phyloP scores from a whole-genome alignment of 2,113 vertebrate genomes.

The Pongo pygmaeus region DNA sequence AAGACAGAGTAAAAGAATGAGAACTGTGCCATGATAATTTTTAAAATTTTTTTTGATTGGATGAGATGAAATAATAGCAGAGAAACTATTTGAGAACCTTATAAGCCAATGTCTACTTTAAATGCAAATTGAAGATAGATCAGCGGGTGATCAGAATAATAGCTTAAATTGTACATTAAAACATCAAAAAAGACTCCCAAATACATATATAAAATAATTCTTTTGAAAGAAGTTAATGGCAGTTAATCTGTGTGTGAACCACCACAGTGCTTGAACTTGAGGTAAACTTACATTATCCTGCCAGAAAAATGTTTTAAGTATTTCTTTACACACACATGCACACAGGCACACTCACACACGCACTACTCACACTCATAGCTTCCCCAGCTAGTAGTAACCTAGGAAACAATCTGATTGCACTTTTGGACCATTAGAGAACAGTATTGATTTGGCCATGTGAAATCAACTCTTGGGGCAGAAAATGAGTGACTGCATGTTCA shows the following conservation, averaged over 20 bases:
- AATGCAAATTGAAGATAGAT: constrained; percentile 34
- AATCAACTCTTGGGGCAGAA: not conserved
- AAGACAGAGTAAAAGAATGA: not conserved
- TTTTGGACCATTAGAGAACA: not conserved
- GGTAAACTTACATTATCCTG: constrained; percentile 19
- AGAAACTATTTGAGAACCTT: constrained; percentile 33
- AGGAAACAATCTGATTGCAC: not conserved
- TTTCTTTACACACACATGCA: not conserved
- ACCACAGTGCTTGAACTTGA: not conserved
- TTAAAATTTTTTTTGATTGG: not conserved
- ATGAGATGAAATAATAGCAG: constrained; percentile 36
- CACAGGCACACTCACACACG: not conserved
- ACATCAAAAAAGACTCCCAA: not conserved
- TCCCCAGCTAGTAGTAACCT: not conserved
- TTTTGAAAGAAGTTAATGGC: constrained; percentile 45
- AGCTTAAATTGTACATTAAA: not conserved
- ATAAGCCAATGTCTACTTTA: not conserved
- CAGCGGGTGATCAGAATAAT: constrained; percentile 50
- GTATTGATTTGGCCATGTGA: not conserved
- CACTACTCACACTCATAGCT: not conserved
- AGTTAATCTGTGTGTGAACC: constrained; percentile 54
- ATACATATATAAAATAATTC: not conserved
- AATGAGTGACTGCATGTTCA: not conserved
- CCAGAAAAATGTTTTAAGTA: not conserved
- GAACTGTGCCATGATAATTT: not conserved